Conservation (phyloP, 2,888 invertebrate species). For the Orgyia antiqua region DNA sequence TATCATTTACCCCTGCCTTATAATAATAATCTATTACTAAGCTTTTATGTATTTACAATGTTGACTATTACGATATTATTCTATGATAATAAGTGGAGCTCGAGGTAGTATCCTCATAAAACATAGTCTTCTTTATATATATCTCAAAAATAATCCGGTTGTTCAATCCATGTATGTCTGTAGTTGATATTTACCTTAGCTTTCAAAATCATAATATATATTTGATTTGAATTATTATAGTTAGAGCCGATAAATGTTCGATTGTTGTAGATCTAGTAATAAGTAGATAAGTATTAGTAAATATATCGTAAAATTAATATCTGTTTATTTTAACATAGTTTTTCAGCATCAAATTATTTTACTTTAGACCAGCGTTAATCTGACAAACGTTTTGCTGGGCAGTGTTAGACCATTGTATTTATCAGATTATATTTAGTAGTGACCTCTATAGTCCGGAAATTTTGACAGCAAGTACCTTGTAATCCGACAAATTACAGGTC, state of each 20-base stretch:
- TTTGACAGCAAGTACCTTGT: too few relatives aligned
- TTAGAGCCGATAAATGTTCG: constrained; percentile 53
- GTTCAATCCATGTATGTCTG: constrained; percentile 22
- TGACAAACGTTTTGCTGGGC: too few relatives aligned
- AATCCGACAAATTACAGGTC: too few relatives aligned
- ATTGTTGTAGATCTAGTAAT: constrained; percentile 55
- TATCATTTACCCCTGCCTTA: constrained; percentile 67
- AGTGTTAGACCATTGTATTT: too few relatives aligned
- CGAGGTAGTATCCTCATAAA: constrained; percentile 30
- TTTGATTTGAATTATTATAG: constrained; percentile 32
- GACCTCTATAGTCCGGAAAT: too few relatives aligned
- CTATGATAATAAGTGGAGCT: constrained; percentile 43
- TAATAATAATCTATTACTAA: constrained; percentile 50
- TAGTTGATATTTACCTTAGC: constrained; percentile 24
- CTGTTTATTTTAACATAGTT: constrained; percentile 38
- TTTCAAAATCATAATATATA: constrained; percentile 25
- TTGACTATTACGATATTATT: constrained; percentile 69
- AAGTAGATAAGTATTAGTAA: constrained; percentile 63
- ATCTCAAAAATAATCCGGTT: constrained; percentile 17
- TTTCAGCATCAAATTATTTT: too few relatives aligned
- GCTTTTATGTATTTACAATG: constrained; percentile 75
- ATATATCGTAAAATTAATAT: constrained; percentile 38
- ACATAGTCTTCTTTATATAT: neutral
- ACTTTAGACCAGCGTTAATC: too few relatives aligned
- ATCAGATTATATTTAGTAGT: too few relatives aligned